phyloP scores from a whole-genome alignment of 2,797 vertebrate species.

The Enoplosus armatus region DNA sequence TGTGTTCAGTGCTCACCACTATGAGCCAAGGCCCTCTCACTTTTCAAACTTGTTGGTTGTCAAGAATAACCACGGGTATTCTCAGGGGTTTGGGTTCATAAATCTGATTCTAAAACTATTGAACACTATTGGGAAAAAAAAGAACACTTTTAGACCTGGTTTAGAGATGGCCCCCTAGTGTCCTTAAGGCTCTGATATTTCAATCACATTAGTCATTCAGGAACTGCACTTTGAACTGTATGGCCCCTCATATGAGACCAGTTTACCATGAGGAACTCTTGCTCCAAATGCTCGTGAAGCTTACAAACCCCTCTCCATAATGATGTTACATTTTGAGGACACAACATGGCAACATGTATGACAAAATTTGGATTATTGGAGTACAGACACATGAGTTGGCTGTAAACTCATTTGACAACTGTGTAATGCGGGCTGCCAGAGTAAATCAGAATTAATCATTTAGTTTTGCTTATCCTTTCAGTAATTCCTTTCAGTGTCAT shows the following conservation, averaged over 20 bases:
- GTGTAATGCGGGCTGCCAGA: background rate
- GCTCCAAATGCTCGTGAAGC: background rate
- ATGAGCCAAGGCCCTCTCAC: background rate
- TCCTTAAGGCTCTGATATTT: no score
- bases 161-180: no score
- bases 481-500: background rate
- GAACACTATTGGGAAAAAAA: no score
- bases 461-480: background rate
- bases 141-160: no score
- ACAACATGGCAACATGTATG: background rate
- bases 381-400: background rate
- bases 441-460: background rate
- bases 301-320: background rate
- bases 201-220: background rate
- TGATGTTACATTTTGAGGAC: background rate
- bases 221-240: no score
- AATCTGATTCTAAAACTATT: background rate
- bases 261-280: background rate
- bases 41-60: background rate
- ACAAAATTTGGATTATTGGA: no score
- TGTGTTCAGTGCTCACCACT: background rate
- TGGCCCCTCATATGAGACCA: background rate
- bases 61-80: background rate
- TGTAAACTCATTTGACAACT: background rate
- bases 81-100: background rate